A percentile compares a stretch with the other conserved stretches of the same genome.
Conservation (phyloP, 2,888 invertebrate species). For the Nomada flava region DNA sequence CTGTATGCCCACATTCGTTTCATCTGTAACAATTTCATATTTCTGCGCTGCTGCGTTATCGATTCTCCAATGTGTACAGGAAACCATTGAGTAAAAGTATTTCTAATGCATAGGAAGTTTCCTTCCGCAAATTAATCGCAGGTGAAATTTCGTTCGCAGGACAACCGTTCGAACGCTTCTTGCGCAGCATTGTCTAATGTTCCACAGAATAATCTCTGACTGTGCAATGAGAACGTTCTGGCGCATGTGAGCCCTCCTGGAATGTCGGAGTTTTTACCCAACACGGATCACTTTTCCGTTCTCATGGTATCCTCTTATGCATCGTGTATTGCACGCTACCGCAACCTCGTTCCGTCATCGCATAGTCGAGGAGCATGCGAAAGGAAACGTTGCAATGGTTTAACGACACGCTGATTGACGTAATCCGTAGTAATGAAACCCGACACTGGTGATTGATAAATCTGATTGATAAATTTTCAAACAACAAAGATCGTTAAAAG, state of each 20-base stretch:
- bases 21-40: no score
- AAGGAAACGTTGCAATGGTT: conserved; percentile 32
- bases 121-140: no score
- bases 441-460: no score
- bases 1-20: no score
- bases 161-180: not conserved
- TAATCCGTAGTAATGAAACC: conserved; percentile 2
- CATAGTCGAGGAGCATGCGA: conserved; percentile 20
- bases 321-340: conserved; percentile 60
- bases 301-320: conserved; percentile 63
- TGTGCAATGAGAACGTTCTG: conserved; percentile 16
- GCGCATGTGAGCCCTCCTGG: conserved; percentile 19
- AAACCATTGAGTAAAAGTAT: no score
- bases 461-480: conserved; percentile 7
- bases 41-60: no score
- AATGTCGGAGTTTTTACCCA: conserved; percentile 51
- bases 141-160: not conserved
- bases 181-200: not conserved
- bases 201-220: conserved; percentile 7
- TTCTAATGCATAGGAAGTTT: no score
- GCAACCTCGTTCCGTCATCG: conserved; percentile 61
- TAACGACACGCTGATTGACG: conserved; percentile 14
- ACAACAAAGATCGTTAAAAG: not conserved
- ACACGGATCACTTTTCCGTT: conserved; percentile 77
- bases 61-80: no score